Base-by-base conservation (phyloP, 2,888 invertebrate species). In the Brachyptera putata region DNA sequence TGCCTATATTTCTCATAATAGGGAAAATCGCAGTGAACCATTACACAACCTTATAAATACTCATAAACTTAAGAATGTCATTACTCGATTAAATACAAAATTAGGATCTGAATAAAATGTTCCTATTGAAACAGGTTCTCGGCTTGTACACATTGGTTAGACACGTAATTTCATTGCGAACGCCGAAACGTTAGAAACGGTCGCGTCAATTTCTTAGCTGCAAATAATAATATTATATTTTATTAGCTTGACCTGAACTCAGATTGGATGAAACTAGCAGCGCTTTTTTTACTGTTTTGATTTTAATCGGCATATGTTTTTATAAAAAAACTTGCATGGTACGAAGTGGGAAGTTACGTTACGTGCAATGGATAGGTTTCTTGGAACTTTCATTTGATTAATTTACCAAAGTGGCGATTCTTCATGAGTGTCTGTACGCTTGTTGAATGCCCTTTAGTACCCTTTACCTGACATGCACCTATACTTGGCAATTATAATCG, bases 61-160 rank as follows among this genome's bases (percentile, higher is more conserved):
- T n/a, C n/a, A n/a, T n/a, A n/a, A n/a, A n/a, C n/a, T n/a, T n/a
- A n/a, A n/a, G n/a, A 46, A 46, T 21, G 46, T 24, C 46, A 46
- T 46, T 24, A 22, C 46, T 2, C 18, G 46, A 24, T 46, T 46
- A 21, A 46, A 46, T 46, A 21, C 46, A 46, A 46, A 24, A 46
- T 46, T 46, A 24, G 24, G 46, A 46, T 46, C 24, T 24, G 21
- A 16, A 46, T 21, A 16, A 4, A 24, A 7, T 21, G n/a, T 46
- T 21, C n/a, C 14, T 7, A 7, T 41, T 3, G 21, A 11, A 46
- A 46, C 46, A 46, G 46, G 46, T 46, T 46, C 18, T 46, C 24
- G 24, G 3, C n/a, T n/a, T n/a, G n/a, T n/a, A n/a, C n/a, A n/a
- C n/a, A 46, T 41, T 16, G 21, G 16, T 41, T 41, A 41, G 21